Evolutionary conservation across 2,797 vertebrate genomes (phyloP).

Genomic region (Anguilla anguilla): DNA sequence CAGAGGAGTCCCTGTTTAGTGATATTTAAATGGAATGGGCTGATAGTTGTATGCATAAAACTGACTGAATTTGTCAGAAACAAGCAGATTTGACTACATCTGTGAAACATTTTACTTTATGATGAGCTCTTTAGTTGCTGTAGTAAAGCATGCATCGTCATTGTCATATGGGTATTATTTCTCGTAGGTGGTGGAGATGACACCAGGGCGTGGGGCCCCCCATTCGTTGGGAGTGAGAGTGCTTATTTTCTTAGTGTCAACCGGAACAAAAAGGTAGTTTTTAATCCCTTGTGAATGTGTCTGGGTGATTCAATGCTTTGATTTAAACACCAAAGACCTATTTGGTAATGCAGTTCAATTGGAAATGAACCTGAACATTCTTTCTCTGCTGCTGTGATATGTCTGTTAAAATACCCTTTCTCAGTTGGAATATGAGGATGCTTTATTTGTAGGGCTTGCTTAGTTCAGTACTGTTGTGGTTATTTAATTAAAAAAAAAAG

Average conservation of each 20-base stretch:
- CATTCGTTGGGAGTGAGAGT: constrained; percentile 85
- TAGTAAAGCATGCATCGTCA: background rate
- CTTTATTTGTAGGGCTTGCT: background rate
- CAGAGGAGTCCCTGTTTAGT: background rate
- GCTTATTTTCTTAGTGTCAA: constrained; percentile 94
- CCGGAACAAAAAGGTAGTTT: constrained; percentile 89
- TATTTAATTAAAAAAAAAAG: background rate
- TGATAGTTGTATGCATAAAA: background rate
- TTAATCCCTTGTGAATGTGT: background rate
- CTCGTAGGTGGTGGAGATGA: constrained; percentile 85
- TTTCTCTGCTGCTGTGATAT: background rate
- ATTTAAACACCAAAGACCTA: constrained; percentile 1
- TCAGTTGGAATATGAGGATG: background rate
- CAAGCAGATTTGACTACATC: background rate
- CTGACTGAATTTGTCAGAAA: constrained; percentile 1
- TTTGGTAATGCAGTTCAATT: background rate
- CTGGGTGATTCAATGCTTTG: background rate
- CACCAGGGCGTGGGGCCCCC: constrained; percentile 91
- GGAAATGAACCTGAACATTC: background rate
- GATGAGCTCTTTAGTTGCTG: too few species aligned
- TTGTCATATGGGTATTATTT: constrained; percentile 3
- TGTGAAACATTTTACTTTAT: background rate
- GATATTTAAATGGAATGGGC: background rate
- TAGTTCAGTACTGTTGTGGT: background rate
- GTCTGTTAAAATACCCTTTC: background rate